Base-by-base conservation (phyloP, 2,113 vertebrate genomes). In the Dendropsophus ebraccatus region DNA sequence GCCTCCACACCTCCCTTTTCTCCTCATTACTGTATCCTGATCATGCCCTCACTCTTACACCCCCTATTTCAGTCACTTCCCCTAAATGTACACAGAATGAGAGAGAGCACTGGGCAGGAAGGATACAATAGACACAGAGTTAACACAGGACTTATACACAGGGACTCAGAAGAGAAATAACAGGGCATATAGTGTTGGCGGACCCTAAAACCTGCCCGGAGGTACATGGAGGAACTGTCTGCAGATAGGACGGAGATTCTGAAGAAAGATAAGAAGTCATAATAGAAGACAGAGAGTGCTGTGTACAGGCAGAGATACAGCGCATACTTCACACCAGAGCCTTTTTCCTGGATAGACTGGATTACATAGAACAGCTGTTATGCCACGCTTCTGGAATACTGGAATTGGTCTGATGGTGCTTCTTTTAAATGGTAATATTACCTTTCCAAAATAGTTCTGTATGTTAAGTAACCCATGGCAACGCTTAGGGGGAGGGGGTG, bases 31-130 rank as follows among this genome's bases (percentile, higher is more conserved):
- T 70, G 67, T 70, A 70, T 70, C 67, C 67, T 70, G 67, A 70
- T 32, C 5, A 69, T 41, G 67, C 21, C 17, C 35, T 70, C 65
- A 41, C 67, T 70, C 65, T 41, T 70, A 70, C 67, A 41, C 32
- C 67, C 67, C 67, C 67, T 70, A 41, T 23, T 12, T 70, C 19
- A 70, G 67, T 41, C 67, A 70, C 67, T 70, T 70, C 67, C 67
- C 35, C 67, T 70, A 70, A 70, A 70, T 70, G 19, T 70, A 70
- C 17, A 70, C 35, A 70, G 67, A 37, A 70, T 41, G 32, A 70
- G 35, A 37, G 67, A 67, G 14, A 11, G 65, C 65, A 69, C 2
- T 69, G 65, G 23, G 67, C 67, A 70, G 67, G 67, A 70, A 70
- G 67, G 67, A 70, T 23, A 37, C 17, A 6, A 23, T 12, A 70